Base-by-base conservation (phyloP, 2,888 invertebrate species). In the Sicus ferrugineus region DNA sequence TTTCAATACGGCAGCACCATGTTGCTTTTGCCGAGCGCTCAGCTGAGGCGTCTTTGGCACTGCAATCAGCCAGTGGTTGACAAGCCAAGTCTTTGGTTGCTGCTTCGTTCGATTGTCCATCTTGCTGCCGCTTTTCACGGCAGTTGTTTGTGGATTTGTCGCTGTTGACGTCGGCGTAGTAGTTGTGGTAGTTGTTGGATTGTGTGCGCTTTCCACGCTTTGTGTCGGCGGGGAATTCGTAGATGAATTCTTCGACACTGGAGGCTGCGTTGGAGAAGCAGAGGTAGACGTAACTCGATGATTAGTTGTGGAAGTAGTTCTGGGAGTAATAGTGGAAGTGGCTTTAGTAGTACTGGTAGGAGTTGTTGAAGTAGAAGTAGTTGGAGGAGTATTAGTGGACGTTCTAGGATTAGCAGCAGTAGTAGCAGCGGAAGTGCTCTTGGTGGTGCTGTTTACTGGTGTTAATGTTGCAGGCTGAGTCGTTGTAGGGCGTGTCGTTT, bases 141-240 rank as follows among this genome's bases (percentile, higher is more conserved):
- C 28, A 30, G 54, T n/a, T 19, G 5, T 46, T 21, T 56, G n/a
- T 16, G 63, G 67, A 52, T 48, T 63, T 11, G 30, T 34, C 34
- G n/a, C 23, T 11, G 67, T 42, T 46, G 30, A 7, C 16, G 61
- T 56, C 54, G 30, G 9, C 16, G 61, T 56, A 1, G n/a, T 58
- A 38, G 71, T 64, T 7, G 72, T 68, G 2, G 64, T 65, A 7
- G 64, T 68, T 28, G 52, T 68, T 52, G 59, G 52, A 42, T 63
- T 58, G 3, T 69, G 61, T 16, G 68, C 52, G 2, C 56, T 70
- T 3, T 50, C 67, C 52, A 66, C 62, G 2, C 68, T 56, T 21
- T 62, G 70, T 6, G 65, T 67, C 52, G 42, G 65, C 16, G 54
- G 64, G 11, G 71, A 68, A 23, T 56, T 62, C 54, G 63, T 56